Percentiles rank a stretch among this genome's conserved stretches.
These are phyloP conservation scores for Polydrusus tereticollis DNA, from an alignment of 2,888 invertebrate species.

Conservation along the genomic window DNA sequence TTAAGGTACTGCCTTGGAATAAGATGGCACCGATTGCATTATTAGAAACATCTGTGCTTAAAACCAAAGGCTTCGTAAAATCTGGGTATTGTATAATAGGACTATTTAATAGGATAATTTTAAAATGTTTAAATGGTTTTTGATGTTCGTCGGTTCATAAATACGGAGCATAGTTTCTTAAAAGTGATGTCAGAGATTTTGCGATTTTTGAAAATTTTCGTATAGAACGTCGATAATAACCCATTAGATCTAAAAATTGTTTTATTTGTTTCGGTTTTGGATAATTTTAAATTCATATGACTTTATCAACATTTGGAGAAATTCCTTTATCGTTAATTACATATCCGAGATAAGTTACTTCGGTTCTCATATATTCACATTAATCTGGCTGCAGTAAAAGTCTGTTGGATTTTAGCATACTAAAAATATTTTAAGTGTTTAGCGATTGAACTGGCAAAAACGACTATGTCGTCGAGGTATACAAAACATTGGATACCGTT, in stretches of 20 bases:
- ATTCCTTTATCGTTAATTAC: constrained; percentile 59
- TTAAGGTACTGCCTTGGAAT: constrained; percentile 43
- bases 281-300: constrained; percentile 53
- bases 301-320: constrained; percentile 61
- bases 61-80: constrained; percentile 38
- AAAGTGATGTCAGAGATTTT: constrained; percentile 55
- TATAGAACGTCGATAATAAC: constrained; percentile 60
- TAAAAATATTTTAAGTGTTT: constrained; percentile 53
- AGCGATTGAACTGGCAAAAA: neutral
- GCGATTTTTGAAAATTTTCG: constrained; percentile 53
- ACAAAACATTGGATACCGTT: constrained; percentile 29
- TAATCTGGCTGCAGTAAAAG: constrained; percentile 55
- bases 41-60: constrained; percentile 42
- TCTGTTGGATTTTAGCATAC: constrained; percentile 54
- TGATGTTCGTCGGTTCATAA: constrained; percentile 46
- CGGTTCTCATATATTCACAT: constrained; percentile 59
- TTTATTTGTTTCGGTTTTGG: constrained; percentile 58
- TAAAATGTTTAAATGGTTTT: constrained; percentile 50
- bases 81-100: constrained; percentile 48
- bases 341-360: constrained; percentile 63
- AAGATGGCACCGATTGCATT: constrained; percentile 43
- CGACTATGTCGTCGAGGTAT: constrained; percentile 55
- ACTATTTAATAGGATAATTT: constrained; percentile 40
- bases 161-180: constrained; percentile 45
- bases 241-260: constrained; percentile 57